A percentile compares a stretch with the other conserved stretches of the same genome.
phyloP scores from a whole-genome alignment of 2,888 invertebrate species.

The Tenthredo notha region DNA sequence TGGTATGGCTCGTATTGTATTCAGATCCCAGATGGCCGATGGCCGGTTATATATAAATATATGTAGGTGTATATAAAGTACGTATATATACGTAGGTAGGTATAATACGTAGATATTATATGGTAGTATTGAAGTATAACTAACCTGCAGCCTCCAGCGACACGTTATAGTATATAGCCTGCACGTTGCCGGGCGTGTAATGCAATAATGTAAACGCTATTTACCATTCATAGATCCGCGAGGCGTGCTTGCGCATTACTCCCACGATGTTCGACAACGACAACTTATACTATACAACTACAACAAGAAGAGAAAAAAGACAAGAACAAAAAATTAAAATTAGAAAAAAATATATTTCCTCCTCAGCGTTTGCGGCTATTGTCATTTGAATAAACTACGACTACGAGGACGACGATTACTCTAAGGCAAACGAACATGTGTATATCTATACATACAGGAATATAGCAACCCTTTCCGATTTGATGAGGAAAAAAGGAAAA shows the following conservation, averaged over 20 bases:
- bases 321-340: too few relatives aligned
- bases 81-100: not conserved
- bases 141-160: slow-evolving; percentile 1
- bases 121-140: not conserved
- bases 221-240: slow-evolving; percentile 72
- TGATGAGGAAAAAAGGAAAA: too few relatives aligned
- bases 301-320: too few relatives aligned
- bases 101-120: not conserved
- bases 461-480: too few relatives aligned
- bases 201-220: slow-evolving; percentile 64
- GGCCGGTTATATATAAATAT: slow-evolving; percentile 19
- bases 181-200: slow-evolving; percentile 48
- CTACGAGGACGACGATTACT: not conserved
- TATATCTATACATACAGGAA: not conserved
- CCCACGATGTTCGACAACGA: slow-evolving; percentile 60
- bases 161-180: not conserved
- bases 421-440: not conserved
- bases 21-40: slow-evolving; percentile 66
- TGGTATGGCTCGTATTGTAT: slow-evolving; percentile 70
- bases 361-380: not conserved
- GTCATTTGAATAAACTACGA: slow-evolving; percentile 4
- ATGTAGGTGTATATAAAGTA: not conserved
- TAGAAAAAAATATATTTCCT: not conserved
- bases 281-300: not conserved
- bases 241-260: slow-evolving; percentile 63